These are phyloP conservation scores for Dasypogon diadema DNA, from an alignment of 2,888 invertebrate species.

Conservation along the genomic window DNA sequence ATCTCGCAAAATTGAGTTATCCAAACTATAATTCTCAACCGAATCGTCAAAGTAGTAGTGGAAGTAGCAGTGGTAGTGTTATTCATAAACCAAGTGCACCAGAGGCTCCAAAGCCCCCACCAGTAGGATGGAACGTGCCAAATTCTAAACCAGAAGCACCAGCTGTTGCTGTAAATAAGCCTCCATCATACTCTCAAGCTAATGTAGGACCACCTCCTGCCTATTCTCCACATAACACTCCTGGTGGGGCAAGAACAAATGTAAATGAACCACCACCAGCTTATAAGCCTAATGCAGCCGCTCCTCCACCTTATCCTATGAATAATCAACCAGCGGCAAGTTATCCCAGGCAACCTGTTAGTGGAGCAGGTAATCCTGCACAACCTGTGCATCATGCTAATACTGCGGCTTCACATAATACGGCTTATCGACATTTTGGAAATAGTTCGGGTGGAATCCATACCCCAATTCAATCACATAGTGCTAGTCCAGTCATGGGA, in stretches of 20 bases:
- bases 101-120: conserved; percentile 58
- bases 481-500: conserved; percentile 60
- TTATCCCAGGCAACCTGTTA: conserved; percentile 50
- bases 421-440: conserved; percentile 31
- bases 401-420: conserved; percentile 31
- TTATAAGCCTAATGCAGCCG: conserved; percentile 62
- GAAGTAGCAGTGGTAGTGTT: background rate
- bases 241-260: conserved; percentile 64
- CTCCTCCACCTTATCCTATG: conserved; percentile 61
- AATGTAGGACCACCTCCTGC: conserved; percentile 65
- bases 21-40: conserved; percentile 66
- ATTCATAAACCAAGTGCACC: conserved; percentile 57
- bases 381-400: background rate
- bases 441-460: conserved; percentile 57
- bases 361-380: conserved; percentile 27
- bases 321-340: conserved; percentile 29
- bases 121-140: conserved; percentile 66
- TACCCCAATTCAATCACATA: conserved; percentile 62
- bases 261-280: conserved; percentile 64
- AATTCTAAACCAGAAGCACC: conserved; percentile 58
- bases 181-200: conserved; percentile 52
- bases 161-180: conserved; percentile 52
- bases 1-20: conserved; percentile 65
- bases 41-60: conserved; percentile 61
- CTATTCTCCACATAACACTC: conserved; percentile 63